Conservation (phyloP, 2,888 invertebrate genomes). For the Leptodirus hochenwartii region DNA sequence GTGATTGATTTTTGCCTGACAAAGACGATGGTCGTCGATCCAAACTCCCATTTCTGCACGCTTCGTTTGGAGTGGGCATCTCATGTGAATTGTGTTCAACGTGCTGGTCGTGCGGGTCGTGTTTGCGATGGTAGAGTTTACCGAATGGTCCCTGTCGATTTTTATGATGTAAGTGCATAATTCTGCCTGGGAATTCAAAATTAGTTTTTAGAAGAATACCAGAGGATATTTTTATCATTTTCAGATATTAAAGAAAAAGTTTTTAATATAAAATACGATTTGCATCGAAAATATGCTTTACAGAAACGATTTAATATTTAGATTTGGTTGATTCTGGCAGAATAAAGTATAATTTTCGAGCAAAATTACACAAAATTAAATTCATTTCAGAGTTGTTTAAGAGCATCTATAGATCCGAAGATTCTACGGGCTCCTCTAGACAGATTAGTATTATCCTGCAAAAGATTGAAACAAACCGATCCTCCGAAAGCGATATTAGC, state of each 20-base stretch:
- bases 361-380: constrained; percentile 1
- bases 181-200: no score
- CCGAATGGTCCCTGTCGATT: constrained; percentile 47
- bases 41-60: constrained; percentile 56
- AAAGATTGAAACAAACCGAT: constrained; percentile 62
- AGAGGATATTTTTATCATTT: no score
- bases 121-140: constrained; percentile 75
- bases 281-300: background rate
- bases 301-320: no score
- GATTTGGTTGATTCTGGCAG: no score
- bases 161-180: constrained; percentile 46
- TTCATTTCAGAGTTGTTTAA: no score
- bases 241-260: background rate
- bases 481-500: constrained; percentile 63
- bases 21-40: constrained; percentile 61
- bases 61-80: constrained; percentile 77
- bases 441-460: constrained; percentile 59
- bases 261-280: no score
- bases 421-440: constrained; percentile 69
- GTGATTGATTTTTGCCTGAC: constrained; percentile 92
- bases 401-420: no score
- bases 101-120: constrained; percentile 81
- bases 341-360: no score
- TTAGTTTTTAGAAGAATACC: no score
- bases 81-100: constrained; percentile 73